A percentile compares a stretch with the other conserved stretches of the same genome.
Evolutionary conservation across 2,797 vertebrate species (phyloP).

Genomic region (Sciurus carolinensis): DNA sequence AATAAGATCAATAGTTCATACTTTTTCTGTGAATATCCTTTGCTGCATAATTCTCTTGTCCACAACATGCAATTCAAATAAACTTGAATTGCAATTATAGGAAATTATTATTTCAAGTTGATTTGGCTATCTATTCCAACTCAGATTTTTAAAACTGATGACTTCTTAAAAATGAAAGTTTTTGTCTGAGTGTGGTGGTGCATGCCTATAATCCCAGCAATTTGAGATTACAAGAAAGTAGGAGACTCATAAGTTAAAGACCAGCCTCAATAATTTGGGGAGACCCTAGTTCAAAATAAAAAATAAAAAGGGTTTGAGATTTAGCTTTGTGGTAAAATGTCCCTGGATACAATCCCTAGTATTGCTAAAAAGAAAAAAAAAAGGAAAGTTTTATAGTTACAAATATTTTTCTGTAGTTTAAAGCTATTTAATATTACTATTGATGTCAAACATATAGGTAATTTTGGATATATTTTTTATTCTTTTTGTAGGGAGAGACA

Average conservation of each 20-base stretch:
- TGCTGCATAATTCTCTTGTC: neutral
- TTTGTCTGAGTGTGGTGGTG: no score
- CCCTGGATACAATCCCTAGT: no score
- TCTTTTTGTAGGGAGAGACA: constrained; percentile 88
- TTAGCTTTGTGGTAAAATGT: no score
- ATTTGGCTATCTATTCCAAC: neutral
- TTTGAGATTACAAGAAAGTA: no score
- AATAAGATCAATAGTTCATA: neutral
- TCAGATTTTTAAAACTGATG: constrained; percentile 9
- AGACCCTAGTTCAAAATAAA: neutral
- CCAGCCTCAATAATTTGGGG: neutral
- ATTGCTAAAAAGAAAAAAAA: no score
- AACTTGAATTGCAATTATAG: neutral
- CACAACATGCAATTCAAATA: neutral
- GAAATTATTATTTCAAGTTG: neutral
- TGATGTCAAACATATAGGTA: constrained; percentile 57
- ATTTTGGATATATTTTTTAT: constrained; percentile 56
- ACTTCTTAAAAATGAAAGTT: constrained; percentile 11
- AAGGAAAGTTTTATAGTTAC: neutral
- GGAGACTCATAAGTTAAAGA: no score
- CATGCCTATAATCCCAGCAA: no score
- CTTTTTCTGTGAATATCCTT: constrained; percentile 20
- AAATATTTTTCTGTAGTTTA: constrained; percentile 28
- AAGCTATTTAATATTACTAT: constrained; percentile 35
- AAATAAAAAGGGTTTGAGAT: neutral